phyloP scores from a whole-genome alignment of 2,113 vertebrate genomes.

The Rattus norvegicus region GRCr8 NC_086026.1:83664501-83665000 shows the following conservation, averaged over 20 bases:
- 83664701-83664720: background rate
- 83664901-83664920: background rate
- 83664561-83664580: background rate
- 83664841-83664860: background rate
- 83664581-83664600: background rate
- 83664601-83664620: background rate
- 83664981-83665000: background rate
- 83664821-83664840: background rate
- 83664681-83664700: background rate
- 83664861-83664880: background rate
- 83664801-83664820: background rate
- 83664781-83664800: background rate
- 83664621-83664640: background rate
- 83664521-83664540: conserved; percentile 2
- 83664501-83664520: background rate
- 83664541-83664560: background rate
- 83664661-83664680: background rate
- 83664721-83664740: background rate
- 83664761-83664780: background rate
- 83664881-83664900: background rate
- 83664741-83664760: background rate
- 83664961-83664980: background rate
- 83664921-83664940: background rate
- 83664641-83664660: background rate
- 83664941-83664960: background rate